Evolutionary conservation across 2,888 invertebrate genomes (phyloP), one percentile per base, ranked within the genome.

Genomic region (Pristionchus arcanus): DNA sequence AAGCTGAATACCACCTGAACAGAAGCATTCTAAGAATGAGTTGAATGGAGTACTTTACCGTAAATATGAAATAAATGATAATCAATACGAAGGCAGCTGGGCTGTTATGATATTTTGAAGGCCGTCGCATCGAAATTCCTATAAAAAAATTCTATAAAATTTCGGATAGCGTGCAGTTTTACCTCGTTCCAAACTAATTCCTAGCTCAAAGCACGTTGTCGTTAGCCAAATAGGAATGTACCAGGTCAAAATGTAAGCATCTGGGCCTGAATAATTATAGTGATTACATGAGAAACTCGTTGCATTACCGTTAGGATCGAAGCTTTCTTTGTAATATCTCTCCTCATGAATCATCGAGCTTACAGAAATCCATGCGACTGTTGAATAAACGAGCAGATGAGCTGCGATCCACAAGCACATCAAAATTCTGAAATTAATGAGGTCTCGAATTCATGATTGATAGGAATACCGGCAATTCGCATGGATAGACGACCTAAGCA

Each of bases 401-500:
- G 31, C 34, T 16, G 31, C 74, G 37, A 74, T 74, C 74, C 74
- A 74, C 37, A 74, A 21, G 21, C 74, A 74, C 74, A 74, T 74
- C 19, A 74, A 21, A 37, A 34, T 74, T 31, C 74, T 74, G 74
- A 34, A 68, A 66, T n/a, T 19, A 25, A 68, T 15, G 9, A 5
- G 2, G 11, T 15, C 31, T 55, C 55, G 13, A 68, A 31, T 31
- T 13, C 28, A 68, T 31, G 2, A n/a, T 28, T 13, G 28, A 16
- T n/a, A 16, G 1, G 4, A 13, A 31, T 21, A 37, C 74, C 37
- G 37, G 74, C 37, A 37, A 74, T 74, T 34, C n/a, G 74, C 2
- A 19, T 74, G 74, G 5, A 74, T 68, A 13, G 68, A 68, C 28
- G 68, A 68, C 31, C 68, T 13, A 13, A 68, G 68, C 1, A 31